Base-by-base conservation (phyloP, 2,113 vertebrate species). In the Emydura subglobosa region DNA sequence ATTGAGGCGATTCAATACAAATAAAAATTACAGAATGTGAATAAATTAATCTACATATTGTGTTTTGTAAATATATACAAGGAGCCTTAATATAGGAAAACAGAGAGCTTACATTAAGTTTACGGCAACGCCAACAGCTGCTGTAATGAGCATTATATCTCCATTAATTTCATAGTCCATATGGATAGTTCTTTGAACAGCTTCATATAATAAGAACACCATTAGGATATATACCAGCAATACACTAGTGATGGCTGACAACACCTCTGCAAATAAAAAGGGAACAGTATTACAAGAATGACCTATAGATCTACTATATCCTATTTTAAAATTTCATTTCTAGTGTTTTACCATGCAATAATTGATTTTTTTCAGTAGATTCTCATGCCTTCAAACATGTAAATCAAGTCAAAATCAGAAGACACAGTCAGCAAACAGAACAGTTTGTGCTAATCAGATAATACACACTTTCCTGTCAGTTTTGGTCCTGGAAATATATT, bases 81-180 rank as follows among this genome's bases (percentile, higher is more conserved):
- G 24, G 7, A 93, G 27, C 9, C 49, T 93, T 82, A 91, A 93
- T 59, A 79, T 44, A 92, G 68, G 85, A 81, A 94, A 97, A 88
- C 10, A 82, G 42, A 79, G 74, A 55, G 93, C 99, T 99, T 98
- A 99, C 99, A 99, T 98, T 88, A 99, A 91, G 91, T 99, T 99
- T 91, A 99, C 99, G 9, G 99, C 99, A 80, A 99, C 99, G 12
- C 99, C 99, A 29, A 99, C 98, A 1, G 99, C 99, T 68, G 99
- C 99, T 1, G 99, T 99, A 95, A 99, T 99, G 87, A 99, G 99
- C 99, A 99, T 99, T 93, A 99, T 98, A 47, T 99, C 99, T n/a
- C 99, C 99, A 29, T 99, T 98, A 91, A 99, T 99, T 93, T 98
- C 98, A 93, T 99, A 99, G 97, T 99, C 99, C 96, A 99, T 99